These are phyloP conservation scores for Epizoanthus fatuus DNA, from an alignment of 92 coral and sea anemone genomes.

Conservation along the genomic window DNA sequence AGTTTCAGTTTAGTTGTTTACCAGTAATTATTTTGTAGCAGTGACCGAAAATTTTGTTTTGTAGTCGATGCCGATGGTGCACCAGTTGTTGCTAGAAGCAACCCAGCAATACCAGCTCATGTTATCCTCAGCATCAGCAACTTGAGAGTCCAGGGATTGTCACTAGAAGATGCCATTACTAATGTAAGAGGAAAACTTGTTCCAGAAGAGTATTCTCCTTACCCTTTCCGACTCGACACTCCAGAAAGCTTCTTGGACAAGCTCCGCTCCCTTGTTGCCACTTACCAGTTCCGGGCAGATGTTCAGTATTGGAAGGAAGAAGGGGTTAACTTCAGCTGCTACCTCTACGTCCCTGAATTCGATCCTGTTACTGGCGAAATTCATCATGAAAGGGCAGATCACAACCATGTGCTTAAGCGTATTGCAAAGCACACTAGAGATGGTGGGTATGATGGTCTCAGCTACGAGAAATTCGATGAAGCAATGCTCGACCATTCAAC, in stretches of 20 bases:
- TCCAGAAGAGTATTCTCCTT: constrained; percentile 62
- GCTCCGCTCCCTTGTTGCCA: constrained; percentile 66
- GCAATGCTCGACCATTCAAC: constrained; percentile 51
- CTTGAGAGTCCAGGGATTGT: constrained; percentile 7
- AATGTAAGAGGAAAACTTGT: constrained; percentile 52
- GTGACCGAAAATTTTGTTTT: too few species aligned
- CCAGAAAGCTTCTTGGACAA: constrained; percentile 62
- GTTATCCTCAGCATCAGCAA: constrained; percentile 19
- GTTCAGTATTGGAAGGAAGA: constrained; percentile 26
- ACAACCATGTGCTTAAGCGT: constrained; percentile 38
- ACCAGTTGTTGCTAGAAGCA: constrained; percentile 23
- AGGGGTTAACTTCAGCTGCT: constrained; percentile 23
- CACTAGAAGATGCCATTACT: constrained; percentile 36
- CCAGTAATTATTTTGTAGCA: too few species aligned
- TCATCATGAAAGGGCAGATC: constrained; percentile 50
- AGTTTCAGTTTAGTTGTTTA: too few species aligned
- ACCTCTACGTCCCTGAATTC: constrained; percentile 26
- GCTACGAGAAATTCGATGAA: constrained; percentile 46
- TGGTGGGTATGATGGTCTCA: constrained; percentile 22
- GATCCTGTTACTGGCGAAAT: constrained; percentile 44
- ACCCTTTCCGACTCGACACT: constrained; percentile 54
- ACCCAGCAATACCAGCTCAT: constrained; percentile 39
- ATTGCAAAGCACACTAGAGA: constrained; percentile 55
- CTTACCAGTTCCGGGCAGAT: constrained; percentile 37
- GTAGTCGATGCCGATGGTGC: constrained; percentile 37